Conservation (phyloP, 2,888 invertebrate genomes). For the Notodonta dromedarius region DNA sequence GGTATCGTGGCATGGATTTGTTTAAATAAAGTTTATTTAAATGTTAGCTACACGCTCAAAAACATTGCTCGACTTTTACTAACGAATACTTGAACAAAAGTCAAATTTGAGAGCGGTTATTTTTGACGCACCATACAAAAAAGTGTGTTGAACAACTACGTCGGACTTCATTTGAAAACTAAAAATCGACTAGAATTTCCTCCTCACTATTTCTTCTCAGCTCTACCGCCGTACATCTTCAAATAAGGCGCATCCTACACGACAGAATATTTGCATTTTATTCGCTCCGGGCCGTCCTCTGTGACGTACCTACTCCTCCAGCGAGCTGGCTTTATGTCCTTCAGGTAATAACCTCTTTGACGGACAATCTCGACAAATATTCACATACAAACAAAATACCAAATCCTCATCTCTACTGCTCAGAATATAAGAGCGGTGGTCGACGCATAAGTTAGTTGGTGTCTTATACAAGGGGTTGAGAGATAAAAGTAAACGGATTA, state of each 20-base stretch:
- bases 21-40: too few species aligned
- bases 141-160: neutral
- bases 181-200: slow-evolving; percentile 5
- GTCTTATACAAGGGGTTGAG: slow-evolving; percentile 64
- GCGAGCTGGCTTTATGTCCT: slow-evolving; percentile 69
- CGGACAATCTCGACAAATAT: slow-evolving; percentile 55
- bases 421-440: slow-evolving; percentile 21
- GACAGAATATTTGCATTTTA: slow-evolving; percentile 79
- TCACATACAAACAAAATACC: slow-evolving; percentile 1
- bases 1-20: too few species aligned
- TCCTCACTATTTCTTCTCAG: slow-evolving; percentile 43
- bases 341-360: slow-evolving; percentile 83
- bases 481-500: slow-evolving; percentile 83
- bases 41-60: too few species aligned
- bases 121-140: too few species aligned
- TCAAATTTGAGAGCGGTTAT: too few species aligned
- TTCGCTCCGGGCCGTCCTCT: slow-evolving; percentile 63
- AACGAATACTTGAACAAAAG: too few species aligned
- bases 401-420: slow-evolving; percentile 34
- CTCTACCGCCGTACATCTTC: slow-evolving; percentile 45
- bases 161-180: neutral
- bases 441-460: slow-evolving; percentile 41
- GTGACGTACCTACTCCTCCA: slow-evolving; percentile 34
- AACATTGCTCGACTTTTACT: too few species aligned
- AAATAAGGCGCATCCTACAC: slow-evolving; percentile 49